A percentile compares a stretch with the other conserved stretches of the same genome.
These are phyloP conservation scores for Caenorhabditis doughertyi DNA, from an alignment of 2,888 invertebrate genomes.

Conservation along the genomic window DNA sequence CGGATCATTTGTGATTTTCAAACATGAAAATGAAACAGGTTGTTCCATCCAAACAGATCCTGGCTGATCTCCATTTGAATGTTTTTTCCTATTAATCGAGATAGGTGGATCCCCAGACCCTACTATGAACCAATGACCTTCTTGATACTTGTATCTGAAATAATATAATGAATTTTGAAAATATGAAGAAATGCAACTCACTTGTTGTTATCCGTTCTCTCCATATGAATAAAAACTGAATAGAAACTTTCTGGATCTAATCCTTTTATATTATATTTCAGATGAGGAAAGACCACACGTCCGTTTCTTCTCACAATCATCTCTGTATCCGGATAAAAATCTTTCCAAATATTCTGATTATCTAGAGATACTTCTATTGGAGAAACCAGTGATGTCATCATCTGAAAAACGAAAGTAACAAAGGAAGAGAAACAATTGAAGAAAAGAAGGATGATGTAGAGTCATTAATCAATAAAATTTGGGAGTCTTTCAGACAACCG, in stretches of 20 bases:
- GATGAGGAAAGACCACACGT: not conserved
- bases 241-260: not conserved
- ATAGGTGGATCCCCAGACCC: not conserved
- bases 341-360: not conserved
- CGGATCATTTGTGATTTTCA: not conserved
- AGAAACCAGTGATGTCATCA: no score
- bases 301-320: not conserved
- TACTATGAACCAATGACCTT: not conserved
- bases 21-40: not conserved
- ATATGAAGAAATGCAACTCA: not conserved
- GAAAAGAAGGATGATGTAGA: no score
- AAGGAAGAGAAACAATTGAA: no score
- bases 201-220: not conserved
- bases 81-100: not conserved
- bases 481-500: no score
- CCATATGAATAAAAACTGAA: not conserved
- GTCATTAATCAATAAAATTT: no score
- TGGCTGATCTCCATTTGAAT: not conserved
- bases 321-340: not conserved
- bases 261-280: not conserved
- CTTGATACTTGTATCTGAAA: not conserved
- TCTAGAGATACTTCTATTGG: not conserved
- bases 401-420: no score
- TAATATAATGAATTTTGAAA: not conserved
- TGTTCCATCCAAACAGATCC: not conserved